Conservation (phyloP, 1,140 invertebrate genomes). For the Orchesella cincta region DNA sequence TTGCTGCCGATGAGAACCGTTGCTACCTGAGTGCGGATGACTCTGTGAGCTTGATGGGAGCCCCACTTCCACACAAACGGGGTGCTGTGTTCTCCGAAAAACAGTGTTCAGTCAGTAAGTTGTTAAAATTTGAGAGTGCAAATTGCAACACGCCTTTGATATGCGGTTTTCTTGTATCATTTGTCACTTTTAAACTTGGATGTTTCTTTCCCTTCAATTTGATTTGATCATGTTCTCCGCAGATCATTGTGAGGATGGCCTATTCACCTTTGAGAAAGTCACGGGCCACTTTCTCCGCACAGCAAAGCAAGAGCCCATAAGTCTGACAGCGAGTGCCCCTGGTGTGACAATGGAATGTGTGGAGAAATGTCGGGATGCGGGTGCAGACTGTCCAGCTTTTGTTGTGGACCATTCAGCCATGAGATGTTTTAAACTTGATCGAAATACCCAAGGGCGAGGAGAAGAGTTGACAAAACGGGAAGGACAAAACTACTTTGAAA, state of each 20-base stretch:
- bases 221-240: constrained; percentile 20
- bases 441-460: constrained; percentile 59
- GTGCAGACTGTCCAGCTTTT: constrained; percentile 60
- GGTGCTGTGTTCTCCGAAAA: constrained; percentile 58
- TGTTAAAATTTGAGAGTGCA: not conserved
- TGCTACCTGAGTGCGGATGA: constrained; percentile 61
- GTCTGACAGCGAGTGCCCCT: constrained; percentile 53
- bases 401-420: constrained; percentile 58
- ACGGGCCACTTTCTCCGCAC: constrained; percentile 58
- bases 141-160: not conserved
- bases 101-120: constrained; percentile 58
- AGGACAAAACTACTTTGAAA: constrained; percentile 60
- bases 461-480: constrained; percentile 56
- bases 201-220: not conserved
- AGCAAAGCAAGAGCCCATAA: constrained; percentile 57
- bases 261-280: constrained; percentile 61
- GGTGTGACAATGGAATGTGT: constrained; percentile 57
- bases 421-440: constrained; percentile 59
- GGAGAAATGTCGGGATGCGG: constrained; percentile 55
- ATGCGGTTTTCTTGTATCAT: no score
- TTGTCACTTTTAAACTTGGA: no score
- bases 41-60: constrained; percentile 55
- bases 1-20: constrained; percentile 54
- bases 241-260: constrained; percentile 59
- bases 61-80: constrained; percentile 50